Evolutionary conservation across 2,888 invertebrate genomes (phyloP), one percentile per base, ranked within the genome.

Genomic region (Uloborus plumipes): DNA sequence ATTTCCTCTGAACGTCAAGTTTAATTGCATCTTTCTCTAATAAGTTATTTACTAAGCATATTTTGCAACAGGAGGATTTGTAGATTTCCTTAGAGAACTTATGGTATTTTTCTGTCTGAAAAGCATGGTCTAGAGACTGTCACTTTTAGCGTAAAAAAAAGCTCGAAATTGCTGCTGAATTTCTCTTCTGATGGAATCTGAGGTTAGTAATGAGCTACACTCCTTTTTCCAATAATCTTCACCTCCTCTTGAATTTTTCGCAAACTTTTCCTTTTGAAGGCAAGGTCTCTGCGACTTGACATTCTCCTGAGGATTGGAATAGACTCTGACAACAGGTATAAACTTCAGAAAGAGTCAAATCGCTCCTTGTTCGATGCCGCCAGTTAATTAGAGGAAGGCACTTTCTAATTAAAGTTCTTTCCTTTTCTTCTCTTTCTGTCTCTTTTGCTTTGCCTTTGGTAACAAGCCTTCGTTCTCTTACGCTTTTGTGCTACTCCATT

Each of bases 331-430:
- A 80, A 80, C 79, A 80, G 79, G 79, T 80, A 80, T 73, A 80
- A 80, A 73, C 59, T 80, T 61, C 50, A 80, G 69, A 73, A 79
- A 73, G 67, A 69, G 55, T 73, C 67, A 81, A 81, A 74, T 73
- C 73, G 55, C 50, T 62, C 73, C 67, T 74, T 81, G 70, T 81
- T 81, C 74, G 74, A 81, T 74, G 64, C 58, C 74, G 62, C 39
- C 74, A 81, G 74, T 81, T 81, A 81, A 74, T 81, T 81, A 81
- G 74, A 58, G 58, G 61, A 67, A 73, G 73, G 79, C 69, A 67
- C 49, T 73, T 69, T 80, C 79, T 80, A 80, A 80, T 80, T 80
- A 80, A 80, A 80, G 67, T 80, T 80, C 72, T 67, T 73, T 69
- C 64, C 66, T 66, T 66, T 66, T 65, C 70, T 20, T 18, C 61